Percentiles rank a stretch among this genome's conserved stretches.
Evolutionary conservation across 2,113 vertebrate genomes (phyloP).

Genomic region (Pseudorectes ferrugineus): DNA sequence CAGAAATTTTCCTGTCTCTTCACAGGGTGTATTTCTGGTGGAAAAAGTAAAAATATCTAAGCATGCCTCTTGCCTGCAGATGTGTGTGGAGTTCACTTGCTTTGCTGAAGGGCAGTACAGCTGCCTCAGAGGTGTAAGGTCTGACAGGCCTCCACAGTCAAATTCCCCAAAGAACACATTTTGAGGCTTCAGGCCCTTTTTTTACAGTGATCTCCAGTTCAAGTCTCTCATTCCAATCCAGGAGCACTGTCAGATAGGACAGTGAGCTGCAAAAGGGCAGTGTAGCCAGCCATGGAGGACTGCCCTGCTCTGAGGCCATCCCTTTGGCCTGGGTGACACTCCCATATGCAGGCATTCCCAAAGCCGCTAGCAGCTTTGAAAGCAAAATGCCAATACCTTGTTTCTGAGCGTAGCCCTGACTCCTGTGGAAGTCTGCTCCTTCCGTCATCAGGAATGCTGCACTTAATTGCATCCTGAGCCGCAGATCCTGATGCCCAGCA

Average conservation of each 20-base stretch:
- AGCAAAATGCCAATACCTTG: neutral
- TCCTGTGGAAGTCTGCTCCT: neutral
- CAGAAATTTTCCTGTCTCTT: neutral
- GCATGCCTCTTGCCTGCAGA: neutral
- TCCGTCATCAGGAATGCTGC: fast-evolving
- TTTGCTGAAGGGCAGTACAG: neutral
- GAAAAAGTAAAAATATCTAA: neutral
- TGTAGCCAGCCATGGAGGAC: neutral
- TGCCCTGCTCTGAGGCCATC: neutral
- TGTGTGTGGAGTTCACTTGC: neutral
- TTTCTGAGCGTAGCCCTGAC: neutral
- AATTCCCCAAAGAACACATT: neutral
- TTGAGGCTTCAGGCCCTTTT: neutral
- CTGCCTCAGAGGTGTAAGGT: neutral
- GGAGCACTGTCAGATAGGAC: neutral
- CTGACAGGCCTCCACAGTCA: neutral
- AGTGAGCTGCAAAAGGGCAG: fast-evolving
- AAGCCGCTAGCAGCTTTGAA: neutral
- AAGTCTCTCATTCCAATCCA: fast-evolving
- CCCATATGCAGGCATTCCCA: neutral
- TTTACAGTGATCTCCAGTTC: neutral
- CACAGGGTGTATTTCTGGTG: neutral
- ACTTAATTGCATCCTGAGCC: neutral
- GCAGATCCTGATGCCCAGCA: neutral
- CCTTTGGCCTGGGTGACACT: neutral